Evolutionary conservation across 1,140 invertebrate genomes (phyloP).

Genomic region (Penaeus indicus): DNA sequence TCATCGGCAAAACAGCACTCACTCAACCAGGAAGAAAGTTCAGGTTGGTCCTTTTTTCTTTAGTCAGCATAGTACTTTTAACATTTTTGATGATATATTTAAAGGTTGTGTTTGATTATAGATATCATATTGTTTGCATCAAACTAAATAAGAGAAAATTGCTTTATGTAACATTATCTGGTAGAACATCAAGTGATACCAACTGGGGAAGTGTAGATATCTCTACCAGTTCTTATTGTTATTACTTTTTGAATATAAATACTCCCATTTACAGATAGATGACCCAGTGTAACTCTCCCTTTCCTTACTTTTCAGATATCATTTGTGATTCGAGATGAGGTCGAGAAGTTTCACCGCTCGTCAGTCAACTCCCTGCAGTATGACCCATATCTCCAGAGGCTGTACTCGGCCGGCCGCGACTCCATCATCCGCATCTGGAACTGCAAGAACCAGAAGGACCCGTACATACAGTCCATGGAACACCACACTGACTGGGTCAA

Average conservation of each 20-base stretch:
- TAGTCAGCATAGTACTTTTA: no score
- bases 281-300: not conserved
- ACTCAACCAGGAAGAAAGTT: conserved; percentile 58
- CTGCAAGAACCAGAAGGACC: conserved; percentile 77
- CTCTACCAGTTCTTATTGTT: no score
- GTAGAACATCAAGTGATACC: no score
- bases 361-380: conserved; percentile 96
- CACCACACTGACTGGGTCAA: conserved; percentile 99
- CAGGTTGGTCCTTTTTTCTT: conserved; percentile 38
- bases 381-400: conserved; percentile 86
- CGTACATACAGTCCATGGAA: conserved; percentile 94
- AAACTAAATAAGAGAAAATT: no score
- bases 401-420: conserved; percentile 98
- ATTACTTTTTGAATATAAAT: no score
- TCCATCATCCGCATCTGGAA: conserved; percentile 99
- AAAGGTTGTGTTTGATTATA: no score
- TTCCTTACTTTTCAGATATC: conserved; percentile 82
- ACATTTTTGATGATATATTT: no score
- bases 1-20: conserved; percentile 59
- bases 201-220: no score
- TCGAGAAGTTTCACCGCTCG: conserved; percentile 92
- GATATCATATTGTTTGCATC: no score
- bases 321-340: conserved; percentile 97
- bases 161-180: no score
- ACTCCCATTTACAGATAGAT: not conserved